phyloP scores from a whole-genome alignment of 2,113 vertebrate species.

The Spermophilus dauricus region DNA sequence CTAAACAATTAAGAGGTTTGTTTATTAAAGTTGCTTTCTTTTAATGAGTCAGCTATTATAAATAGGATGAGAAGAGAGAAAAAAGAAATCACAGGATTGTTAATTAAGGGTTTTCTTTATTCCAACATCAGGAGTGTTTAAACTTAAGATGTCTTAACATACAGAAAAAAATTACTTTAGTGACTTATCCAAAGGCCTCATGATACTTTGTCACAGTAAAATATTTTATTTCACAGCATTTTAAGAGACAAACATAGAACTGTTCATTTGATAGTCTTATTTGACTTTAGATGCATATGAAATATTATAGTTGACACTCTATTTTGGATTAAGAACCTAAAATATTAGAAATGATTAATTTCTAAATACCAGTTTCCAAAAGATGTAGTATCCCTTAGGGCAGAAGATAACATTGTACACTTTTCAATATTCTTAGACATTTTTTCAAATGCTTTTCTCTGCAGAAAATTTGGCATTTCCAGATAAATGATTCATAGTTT shows the following conservation, averaged over 20 bases:
- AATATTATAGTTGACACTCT: neutral
- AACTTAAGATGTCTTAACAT: neutral
- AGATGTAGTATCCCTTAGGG: neutral
- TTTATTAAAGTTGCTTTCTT: constrained; percentile 9
- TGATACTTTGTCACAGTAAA: neutral
- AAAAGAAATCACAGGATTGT: neutral
- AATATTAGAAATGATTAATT: neutral
- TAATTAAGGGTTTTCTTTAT: constrained; percentile 59
- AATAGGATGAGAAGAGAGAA: constrained; percentile 5
- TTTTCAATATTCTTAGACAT: constrained; percentile 32
- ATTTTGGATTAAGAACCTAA: neutral
- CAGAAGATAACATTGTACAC: constrained; percentile 20
- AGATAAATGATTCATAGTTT: constrained; percentile 27
- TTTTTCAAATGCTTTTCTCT: constrained; percentile 31
- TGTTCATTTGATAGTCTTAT: neutral
- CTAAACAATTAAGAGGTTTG: neutral
- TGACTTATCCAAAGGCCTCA: neutral
- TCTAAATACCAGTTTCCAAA: constrained; percentile 60
- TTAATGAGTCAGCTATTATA: constrained; percentile 60
- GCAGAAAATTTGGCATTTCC: constrained; percentile 32
- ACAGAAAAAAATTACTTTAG: neutral
- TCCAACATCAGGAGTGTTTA: neutral
- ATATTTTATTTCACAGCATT: constrained; percentile 18
- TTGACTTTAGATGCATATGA: constrained; percentile 26
- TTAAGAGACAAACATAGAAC: neutral